Base-by-base conservation (phyloP, 2,888 invertebrate species). In the Congeria kusceri region DNA sequence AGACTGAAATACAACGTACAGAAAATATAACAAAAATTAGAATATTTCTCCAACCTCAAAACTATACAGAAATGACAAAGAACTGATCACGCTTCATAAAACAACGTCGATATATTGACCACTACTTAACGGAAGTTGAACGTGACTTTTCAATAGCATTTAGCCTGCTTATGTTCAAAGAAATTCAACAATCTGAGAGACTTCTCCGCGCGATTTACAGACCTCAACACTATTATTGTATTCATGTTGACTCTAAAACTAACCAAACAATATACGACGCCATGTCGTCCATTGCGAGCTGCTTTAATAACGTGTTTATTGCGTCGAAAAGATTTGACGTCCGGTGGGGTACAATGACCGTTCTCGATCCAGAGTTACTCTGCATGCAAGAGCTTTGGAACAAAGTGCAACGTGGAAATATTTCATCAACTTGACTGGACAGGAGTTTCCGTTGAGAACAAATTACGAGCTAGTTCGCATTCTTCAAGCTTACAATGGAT, bases 361-460 rank as follows among this genome's bases (percentile, higher is more conserved):
- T 92, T 1, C 73, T 92, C 11, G 80, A 89, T 58, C 90, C 91
- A 11, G 92, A 91, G 15, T 66, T 93, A 5, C 83, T 85, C n/a
- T 93, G 93, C 67, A 89, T 92, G 90, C 49, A 79, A 46, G 88
- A 90, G 53, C 61, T 92, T 20, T 84, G 75, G 53, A 77, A 77
- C 3, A 75, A 72, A 76, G 83, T 61, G 72, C 67, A 77, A 83
- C 79, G 11, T 92, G 91, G 91, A 90, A 91, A 71, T 92, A 92
- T 79, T 90, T 89, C 70, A 91, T 92, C 39, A 92, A 92, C 74
- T 80, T 91, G 92, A n/a, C n/a, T n/a, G n/a, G n/a, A n/a, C n/a
- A n/a, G n/a, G n/a, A n/a, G n/a, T n/a, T n/a, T n/a, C n/a, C 92
- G 0, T 74, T 92, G n/a, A 86, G 89, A 47, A 91, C 91, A 7